phyloP scores from a whole-genome alignment of 2,888 invertebrate species.

The Pilophorus perplexus region DNA sequence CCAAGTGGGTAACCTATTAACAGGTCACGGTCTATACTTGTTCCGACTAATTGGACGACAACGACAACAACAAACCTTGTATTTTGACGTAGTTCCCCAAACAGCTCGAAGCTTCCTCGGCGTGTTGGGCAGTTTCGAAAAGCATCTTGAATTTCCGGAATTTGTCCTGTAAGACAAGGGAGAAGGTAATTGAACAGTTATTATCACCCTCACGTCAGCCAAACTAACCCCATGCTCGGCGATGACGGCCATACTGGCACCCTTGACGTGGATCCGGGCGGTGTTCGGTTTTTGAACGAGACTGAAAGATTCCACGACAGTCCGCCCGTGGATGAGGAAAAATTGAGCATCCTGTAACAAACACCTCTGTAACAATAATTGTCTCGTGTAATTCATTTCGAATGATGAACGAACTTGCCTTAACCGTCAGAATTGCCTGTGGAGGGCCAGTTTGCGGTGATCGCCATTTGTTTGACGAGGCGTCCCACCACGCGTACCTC shows the following conservation, averaged over 20 bases:
- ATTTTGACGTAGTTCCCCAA: conserved; percentile 13
- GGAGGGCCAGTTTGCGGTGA: too few relatives aligned
- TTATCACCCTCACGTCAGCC: not conserved
- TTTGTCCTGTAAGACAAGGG: conserved; percentile 9
- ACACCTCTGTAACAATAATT: too few relatives aligned
- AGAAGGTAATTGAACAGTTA: not conserved
- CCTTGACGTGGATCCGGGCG: not conserved
- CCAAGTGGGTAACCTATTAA: too few relatives aligned
- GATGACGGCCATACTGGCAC: conserved; percentile 12
- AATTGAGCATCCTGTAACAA: conserved; percentile 27
- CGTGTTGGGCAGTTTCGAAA: conserved; percentile 10
- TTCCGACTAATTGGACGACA: too few relatives aligned
- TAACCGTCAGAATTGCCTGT: too few relatives aligned
- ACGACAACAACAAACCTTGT: too few relatives aligned
- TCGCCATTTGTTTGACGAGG: too few relatives aligned
- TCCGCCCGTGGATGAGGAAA: not conserved
- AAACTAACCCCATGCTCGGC: conserved; percentile 14
- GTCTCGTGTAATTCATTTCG: too few relatives aligned
- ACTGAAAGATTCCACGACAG: conserved; percentile 19
- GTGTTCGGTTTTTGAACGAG: conserved; percentile 11
- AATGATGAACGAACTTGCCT: too few relatives aligned
- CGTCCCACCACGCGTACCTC: too few relatives aligned
- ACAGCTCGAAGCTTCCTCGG: not conserved
- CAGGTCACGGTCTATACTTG: too few relatives aligned
- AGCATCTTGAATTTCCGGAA: conserved; percentile 22